These are phyloP conservation scores for Caenorhabditis inopinata DNA, from an alignment of 1,140 invertebrate genomes.

Conservation along the genomic window DNA sequence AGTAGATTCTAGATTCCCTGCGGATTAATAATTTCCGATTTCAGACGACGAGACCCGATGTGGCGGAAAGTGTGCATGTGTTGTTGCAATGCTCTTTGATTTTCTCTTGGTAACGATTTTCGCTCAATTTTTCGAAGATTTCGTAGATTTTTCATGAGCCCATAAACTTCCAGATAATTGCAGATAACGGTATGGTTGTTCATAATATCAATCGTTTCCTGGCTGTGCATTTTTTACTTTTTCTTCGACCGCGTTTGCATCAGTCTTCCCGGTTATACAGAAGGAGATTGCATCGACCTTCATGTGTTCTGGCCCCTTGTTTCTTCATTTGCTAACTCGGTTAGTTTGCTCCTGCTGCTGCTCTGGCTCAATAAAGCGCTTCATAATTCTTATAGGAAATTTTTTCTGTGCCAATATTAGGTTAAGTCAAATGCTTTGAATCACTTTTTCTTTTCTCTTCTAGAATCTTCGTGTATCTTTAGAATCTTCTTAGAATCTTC, in stretches of 20 bases:
- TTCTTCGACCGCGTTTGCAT: conserved; percentile 28
- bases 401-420: too few relatives aligned
- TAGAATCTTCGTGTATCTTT: too few relatives aligned
- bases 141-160: too few relatives aligned
- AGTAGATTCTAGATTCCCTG: too few relatives aligned
- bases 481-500: too few relatives aligned
- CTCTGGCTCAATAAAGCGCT: too few relatives aligned
- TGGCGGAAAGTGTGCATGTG: conserved; percentile 35
- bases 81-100: conserved; percentile 21
- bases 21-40: not conserved
- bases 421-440: too few relatives aligned
- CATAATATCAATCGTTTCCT: conserved; percentile 39
- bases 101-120: conserved; percentile 11
- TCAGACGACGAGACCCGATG: conserved; percentile 17
- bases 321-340: not conserved
- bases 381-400: too few relatives aligned
- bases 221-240: conserved; percentile 40
- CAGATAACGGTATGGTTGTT: conserved; percentile 39
- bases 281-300: conserved; percentile 36
- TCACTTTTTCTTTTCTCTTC: too few relatives aligned
- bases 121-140: too few relatives aligned
- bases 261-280: conserved; percentile 16
- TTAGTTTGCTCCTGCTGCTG: too few relatives aligned
- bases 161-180: conserved; percentile 27
- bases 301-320: conserved; percentile 25